Conservation (phyloP, 2,888 invertebrate species). For the Acleris holmiana region DNA sequence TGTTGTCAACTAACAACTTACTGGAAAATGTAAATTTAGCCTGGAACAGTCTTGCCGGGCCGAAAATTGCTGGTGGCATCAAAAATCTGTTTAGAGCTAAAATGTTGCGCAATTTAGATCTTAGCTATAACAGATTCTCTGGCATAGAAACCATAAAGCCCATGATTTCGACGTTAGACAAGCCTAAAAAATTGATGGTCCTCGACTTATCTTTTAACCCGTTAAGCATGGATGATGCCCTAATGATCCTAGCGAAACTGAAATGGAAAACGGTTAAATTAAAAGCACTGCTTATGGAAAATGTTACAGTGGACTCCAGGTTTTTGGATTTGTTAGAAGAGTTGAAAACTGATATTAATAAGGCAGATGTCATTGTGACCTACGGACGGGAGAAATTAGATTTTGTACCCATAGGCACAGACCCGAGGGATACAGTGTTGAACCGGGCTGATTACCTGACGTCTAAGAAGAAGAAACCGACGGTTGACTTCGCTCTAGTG, state of each 20-base stretch:
- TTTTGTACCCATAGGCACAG: slow-evolving; percentile 39
- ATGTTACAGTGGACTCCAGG: slow-evolving; percentile 49
- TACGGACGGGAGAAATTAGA: slow-evolving; percentile 47
- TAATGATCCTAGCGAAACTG: slow-evolving; percentile 47
- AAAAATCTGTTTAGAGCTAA: slow-evolving; percentile 34
- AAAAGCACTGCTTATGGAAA: slow-evolving; percentile 51
- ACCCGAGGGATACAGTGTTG: slow-evolving; percentile 51
- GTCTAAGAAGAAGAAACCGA: slow-evolving; percentile 49
- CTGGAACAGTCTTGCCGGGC: slow-evolving; percentile 48
- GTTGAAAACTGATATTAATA: slow-evolving; percentile 42
- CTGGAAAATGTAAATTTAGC: slow-evolving; percentile 51
- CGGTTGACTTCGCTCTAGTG: slow-evolving; percentile 53
- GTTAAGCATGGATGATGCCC: slow-evolving; percentile 51
- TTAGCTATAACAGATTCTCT: slow-evolving; percentile 49
- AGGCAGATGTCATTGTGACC: slow-evolving; percentile 48
- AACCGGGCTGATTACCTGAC: slow-evolving; percentile 51
- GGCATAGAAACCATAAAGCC: slow-evolving; percentile 41
- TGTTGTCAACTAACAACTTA: slow-evolving; percentile 41
- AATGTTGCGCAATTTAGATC: slow-evolving; percentile 38
- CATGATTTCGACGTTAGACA: slow-evolving; percentile 44
- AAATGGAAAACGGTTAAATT: slow-evolving; percentile 46
- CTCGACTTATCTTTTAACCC: slow-evolving; percentile 60
- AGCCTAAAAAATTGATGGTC: slow-evolving; percentile 46
- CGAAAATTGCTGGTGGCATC: slow-evolving; percentile 44
- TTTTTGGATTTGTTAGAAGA: slow-evolving; percentile 48